Evolutionary conservation across 2,797 vertebrate species (phyloP).

Genomic region (Eupleurogrammus muticus): DNA sequence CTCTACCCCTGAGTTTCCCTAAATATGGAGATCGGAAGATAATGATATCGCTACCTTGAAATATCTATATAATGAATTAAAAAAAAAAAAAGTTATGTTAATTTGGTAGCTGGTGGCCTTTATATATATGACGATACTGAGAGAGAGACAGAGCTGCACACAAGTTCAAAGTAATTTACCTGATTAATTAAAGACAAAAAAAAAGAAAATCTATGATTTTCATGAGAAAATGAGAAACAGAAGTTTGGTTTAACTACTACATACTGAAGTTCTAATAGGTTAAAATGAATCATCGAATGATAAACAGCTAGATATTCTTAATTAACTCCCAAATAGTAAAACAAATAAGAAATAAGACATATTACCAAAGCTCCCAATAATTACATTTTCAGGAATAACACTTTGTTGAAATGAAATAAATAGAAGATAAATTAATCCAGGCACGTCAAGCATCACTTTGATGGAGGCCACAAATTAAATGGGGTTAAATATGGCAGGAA

Average conservation of each 20-base stretch:
- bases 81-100: background rate
- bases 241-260: background rate
- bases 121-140: background rate
- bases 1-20: conserved; percentile 27
- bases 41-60: conserved; percentile 7
- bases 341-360: too few species aligned
- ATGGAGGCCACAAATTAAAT: too few species aligned
- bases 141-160: conserved; percentile 6
- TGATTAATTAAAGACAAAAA: conserved; percentile 7
- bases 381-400: too few species aligned
- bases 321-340: too few species aligned
- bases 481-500: too few species aligned
- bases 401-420: too few species aligned
- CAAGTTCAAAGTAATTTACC: conserved; percentile 18
- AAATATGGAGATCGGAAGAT: conserved; percentile 14
- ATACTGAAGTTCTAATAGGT: background rate
- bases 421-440: too few species aligned
- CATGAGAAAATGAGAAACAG: background rate
- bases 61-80: background rate
- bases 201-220: conserved; percentile 3
- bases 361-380: background rate
- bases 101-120: conserved; percentile 1
- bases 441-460: too few species aligned
- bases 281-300: too few species aligned
- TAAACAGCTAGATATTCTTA: too few species aligned